These are phyloP conservation scores for Polymixis lichenea DNA, from an alignment of 2,888 invertebrate species.

Conservation along the genomic window DNA sequence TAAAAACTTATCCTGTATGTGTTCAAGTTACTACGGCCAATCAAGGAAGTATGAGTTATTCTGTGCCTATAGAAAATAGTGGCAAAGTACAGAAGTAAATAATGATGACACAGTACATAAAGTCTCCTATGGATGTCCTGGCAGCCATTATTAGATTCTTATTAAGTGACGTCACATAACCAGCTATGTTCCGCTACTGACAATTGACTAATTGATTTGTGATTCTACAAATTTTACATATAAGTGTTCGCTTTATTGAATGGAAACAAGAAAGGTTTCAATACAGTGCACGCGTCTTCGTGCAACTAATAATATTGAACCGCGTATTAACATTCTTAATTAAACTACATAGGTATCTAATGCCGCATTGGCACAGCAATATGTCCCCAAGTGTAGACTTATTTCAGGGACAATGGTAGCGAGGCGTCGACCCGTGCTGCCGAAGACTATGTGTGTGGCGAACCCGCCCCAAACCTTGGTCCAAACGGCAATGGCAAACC, in stretches of 20 bases:
- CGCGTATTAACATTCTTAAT: conserved; percentile 19
- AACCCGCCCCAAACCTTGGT: conserved; percentile 65
- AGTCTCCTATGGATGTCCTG: conserved; percentile 29
- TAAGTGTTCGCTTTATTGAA: conserved; percentile 36
- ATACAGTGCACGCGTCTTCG: conserved; percentile 26
- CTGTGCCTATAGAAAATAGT: not conserved
- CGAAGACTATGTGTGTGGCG: conserved; percentile 83
- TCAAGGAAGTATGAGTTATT: conserved; percentile 6
- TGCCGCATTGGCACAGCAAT: conserved; percentile 41
- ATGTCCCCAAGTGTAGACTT: conserved; percentile 70
- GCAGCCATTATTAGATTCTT: conserved; percentile 48
- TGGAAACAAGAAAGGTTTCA: not conserved
- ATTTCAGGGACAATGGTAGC: conserved; percentile 89
- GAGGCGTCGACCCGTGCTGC: conserved; percentile 88
- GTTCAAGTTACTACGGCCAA: not conserved
- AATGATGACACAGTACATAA: conserved; percentile 28
- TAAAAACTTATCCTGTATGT: too few species aligned
- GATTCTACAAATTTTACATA: conserved; percentile 46
- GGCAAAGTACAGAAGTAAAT: conserved; percentile 36
- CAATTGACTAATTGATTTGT: conserved; percentile 61
- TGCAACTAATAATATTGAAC: conserved; percentile 15
- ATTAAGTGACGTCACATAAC: conserved; percentile 57
- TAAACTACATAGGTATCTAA: conserved; percentile 22
- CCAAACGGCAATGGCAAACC: conserved; percentile 84
- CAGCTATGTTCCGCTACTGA: conserved; percentile 50